Evolutionary conservation across 2,888 invertebrate genomes (phyloP).

Genomic region (Trachelus iudaicus): DNA sequence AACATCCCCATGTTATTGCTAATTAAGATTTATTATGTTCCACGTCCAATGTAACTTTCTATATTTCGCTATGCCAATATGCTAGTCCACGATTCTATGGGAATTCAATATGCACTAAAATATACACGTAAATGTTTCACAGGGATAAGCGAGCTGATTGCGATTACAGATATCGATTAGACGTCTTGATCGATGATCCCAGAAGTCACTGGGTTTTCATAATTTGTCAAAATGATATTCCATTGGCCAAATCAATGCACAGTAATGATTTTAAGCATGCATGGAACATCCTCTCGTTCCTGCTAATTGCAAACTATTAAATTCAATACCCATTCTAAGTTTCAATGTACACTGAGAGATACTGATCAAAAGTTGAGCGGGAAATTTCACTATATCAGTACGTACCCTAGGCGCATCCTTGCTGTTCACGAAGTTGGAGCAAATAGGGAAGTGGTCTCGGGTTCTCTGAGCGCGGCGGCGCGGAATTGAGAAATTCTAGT

Average conservation of each 20-base stretch:
- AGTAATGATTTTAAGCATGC: background rate
- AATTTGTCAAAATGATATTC: background rate
- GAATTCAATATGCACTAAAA: background rate
- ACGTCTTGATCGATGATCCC: background rate
- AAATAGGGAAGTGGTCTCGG: background rate
- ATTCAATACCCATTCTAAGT: background rate
- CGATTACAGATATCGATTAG: background rate
- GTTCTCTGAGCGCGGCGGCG: background rate
- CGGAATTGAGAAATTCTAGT: conserved; percentile 2
- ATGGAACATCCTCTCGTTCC: background rate
- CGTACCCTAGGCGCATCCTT: background rate
- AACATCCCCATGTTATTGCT: background rate
- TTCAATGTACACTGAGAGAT: background rate
- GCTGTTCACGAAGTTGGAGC: background rate
- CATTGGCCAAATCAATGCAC: background rate
- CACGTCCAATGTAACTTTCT: background rate
- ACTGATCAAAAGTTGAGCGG: background rate
- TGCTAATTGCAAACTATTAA: background rate
- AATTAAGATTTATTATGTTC: background rate
- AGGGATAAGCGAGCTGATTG: background rate
- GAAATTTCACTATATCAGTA: background rate
- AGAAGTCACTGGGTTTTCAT: background rate
- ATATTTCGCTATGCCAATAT: background rate
- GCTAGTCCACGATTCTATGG: background rate
- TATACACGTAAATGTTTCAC: background rate